Evolutionary conservation across 2,888 invertebrate species (phyloP), one percentile per base, ranked within the genome.

Genomic region (Acanthosoma haemorrhoidale): DNA sequence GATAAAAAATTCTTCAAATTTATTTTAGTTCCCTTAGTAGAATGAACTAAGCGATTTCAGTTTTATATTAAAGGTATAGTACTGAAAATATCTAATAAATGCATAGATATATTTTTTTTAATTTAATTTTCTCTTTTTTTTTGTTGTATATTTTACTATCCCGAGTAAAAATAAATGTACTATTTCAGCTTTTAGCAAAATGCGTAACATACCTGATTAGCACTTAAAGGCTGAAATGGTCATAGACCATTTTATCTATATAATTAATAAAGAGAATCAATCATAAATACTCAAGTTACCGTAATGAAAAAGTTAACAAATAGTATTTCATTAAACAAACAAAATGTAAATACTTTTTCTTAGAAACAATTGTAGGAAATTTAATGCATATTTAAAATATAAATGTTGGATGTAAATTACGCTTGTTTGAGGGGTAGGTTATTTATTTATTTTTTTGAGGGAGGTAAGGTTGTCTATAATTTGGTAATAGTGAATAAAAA

Each of bases 111-210:
- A 21, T 41, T 1, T 16, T 9, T 8, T 21, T 43, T 13, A 1
- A 43, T 25, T 4, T n/a, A 11, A 25, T 25, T n/a, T 0, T 8
- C 51, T n/a, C 5, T 13, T 25, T 32, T 32, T 32, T 32, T 32
- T 32, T 9, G 9, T 9, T 32, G 4, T 43, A 4, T 2, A 21
- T 51, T 51, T n/a, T 21, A 4, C 3, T 18, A 9, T n/a, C 51
- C 51, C 21, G 25, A 51, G 21, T 51, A 25, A 51, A n/a, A n/a
- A n/a, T n/a, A n/a, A n/a, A 4, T 2, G 16, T 51, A 51, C 51
- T 51, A 25, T 51, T 51, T 51, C 51, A 51, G 51, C 51, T 51
- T 51, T 51, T 51, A 13, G 51, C 51, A 51, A 51, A 51, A 51
- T 51, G 51, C 51, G 51, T 51, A 51, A 9, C n/a, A 51, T 25